Percentiles rank a stretch among this genome's conserved stretches.
Conservation (phyloP, 2,113 vertebrate species). For the Hypocryptadius cinnamomeus region DNA sequence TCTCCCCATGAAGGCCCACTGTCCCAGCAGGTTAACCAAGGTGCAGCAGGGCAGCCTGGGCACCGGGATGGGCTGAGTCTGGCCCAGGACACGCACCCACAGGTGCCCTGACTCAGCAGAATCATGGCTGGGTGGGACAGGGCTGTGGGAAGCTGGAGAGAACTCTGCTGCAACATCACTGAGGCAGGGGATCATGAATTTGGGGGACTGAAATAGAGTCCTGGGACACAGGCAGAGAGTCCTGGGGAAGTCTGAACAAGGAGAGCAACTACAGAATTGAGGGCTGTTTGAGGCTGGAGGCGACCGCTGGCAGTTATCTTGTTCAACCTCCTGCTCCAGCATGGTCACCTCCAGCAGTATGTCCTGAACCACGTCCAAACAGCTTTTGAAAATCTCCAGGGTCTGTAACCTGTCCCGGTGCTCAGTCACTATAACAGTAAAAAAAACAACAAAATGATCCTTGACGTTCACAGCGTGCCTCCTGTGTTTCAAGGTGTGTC, state of each 20-base stretch:
- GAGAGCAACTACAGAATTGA: background rate
- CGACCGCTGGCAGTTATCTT: background rate
- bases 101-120: accelerated
- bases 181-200: background rate
- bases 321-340: background rate
- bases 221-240: background rate
- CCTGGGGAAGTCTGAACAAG: background rate
- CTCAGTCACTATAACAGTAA: background rate
- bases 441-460: background rate
- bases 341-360: background rate
- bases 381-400: background rate
- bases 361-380: background rate
- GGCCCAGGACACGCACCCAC: accelerated
- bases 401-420: background rate
- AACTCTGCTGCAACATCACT: background rate
- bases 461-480: background rate
- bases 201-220: background rate
- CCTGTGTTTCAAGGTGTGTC: background rate
- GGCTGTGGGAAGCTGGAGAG: background rate
- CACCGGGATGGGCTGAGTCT: accelerated
- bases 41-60: background rate
- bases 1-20: background rate
- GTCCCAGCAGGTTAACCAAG: background rate
- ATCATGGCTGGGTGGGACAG: background rate
- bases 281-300: background rate